Conservation (phyloP, 2,888 invertebrate genomes). For the Chrysolina oricalcia region DNA sequence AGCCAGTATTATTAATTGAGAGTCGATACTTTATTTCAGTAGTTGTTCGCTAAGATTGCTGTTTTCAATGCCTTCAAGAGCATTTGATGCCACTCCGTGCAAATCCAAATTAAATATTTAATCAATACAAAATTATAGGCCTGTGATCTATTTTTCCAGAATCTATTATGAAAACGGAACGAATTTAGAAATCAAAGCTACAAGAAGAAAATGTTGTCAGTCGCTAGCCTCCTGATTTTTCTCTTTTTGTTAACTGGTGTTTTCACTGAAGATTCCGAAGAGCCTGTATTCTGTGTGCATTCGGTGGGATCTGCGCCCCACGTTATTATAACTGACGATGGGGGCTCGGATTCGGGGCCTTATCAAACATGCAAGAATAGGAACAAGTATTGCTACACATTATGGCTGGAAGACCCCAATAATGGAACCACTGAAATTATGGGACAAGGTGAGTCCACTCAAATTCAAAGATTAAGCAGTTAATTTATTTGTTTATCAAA, state of each 20-base stretch:
- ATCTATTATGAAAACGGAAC: not conserved
- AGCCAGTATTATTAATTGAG: not conserved
- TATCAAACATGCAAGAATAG: slow-evolving; percentile 72
- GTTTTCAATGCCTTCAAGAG: not conserved
- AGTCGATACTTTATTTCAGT: not conserved
- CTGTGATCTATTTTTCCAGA: not conserved
- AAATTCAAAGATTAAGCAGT: not conserved
- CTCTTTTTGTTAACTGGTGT: slow-evolving; percentile 19
- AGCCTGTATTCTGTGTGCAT: slow-evolving; percentile 63
- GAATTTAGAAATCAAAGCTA: not conserved
- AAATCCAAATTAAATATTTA: not conserved
- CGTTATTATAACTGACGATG: slow-evolving; percentile 60
- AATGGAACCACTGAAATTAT: slow-evolving; percentile 78
- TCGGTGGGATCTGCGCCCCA: slow-evolving; percentile 61
- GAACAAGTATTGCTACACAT: slow-evolving; percentile 82
- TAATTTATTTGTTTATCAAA: too few relatives aligned
- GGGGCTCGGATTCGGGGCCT: slow-evolving; percentile 59
- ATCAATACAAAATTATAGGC: slow-evolving; percentile 8
- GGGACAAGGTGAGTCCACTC: slow-evolving; percentile 78
- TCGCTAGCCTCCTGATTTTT: not conserved
- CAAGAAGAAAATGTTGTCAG: not conserved
- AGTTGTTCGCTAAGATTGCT: not conserved
- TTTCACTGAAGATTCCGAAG: slow-evolving; percentile 47
- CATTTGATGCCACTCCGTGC: not conserved
- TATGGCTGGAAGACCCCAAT: slow-evolving; percentile 79